These are phyloP conservation scores for Brachionus sp. DNA, from an alignment of 1,140 invertebrate genomes.

Conservation along the genomic window DNA sequence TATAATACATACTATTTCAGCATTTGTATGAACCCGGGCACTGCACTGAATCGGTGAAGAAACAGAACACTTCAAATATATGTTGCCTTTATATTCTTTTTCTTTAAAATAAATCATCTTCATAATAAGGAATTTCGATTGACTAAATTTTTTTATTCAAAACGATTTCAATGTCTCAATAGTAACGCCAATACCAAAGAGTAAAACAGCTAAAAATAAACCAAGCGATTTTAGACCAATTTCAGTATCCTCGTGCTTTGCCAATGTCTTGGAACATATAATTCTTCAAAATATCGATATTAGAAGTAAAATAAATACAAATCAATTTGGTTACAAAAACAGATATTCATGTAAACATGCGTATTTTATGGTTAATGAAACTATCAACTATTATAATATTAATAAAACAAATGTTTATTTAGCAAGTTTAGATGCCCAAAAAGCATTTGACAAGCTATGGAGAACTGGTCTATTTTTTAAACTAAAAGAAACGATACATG, in stretches of 20 bases:
- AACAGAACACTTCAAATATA: no score
- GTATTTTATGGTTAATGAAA: neutral
- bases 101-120: no score
- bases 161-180: no score
- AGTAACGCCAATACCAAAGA: no score
- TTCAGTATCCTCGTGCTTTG: neutral
- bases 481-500: neutral
- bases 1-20: no score
- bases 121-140: no score
- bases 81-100: no score
- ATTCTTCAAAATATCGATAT: neutral
- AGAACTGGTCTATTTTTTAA: neutral
- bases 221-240: conserved; percentile 4
- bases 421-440: neutral
- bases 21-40: no score
- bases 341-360: neutral
- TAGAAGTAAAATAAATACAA: neutral
- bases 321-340: neutral
- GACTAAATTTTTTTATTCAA: no score
- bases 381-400: neutral
- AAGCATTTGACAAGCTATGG: neutral
- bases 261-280: neutral
- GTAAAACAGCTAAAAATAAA: neutral
- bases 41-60: no score
- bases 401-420: neutral